Evolutionary conservation across 35 echinoderm and acorn worm species (phyloP).

Genomic region (Heliocidaris erythrogramma): DNA sequence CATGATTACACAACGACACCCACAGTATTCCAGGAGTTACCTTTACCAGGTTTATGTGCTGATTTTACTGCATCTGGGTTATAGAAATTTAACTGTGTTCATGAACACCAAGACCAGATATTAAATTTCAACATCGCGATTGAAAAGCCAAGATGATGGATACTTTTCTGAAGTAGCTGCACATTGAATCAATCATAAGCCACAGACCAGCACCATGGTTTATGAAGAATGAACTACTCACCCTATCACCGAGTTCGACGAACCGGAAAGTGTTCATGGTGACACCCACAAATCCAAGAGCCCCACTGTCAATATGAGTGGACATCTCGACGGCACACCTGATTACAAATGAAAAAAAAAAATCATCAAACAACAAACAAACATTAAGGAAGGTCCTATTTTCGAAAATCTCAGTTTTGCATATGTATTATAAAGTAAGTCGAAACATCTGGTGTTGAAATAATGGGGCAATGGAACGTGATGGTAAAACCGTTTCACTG

Average conservation of each 20-base stretch:
- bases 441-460: too few species aligned
- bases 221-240: neutral
- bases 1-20: too few species aligned
- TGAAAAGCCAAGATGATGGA: neutral
- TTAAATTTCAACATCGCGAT: neutral
- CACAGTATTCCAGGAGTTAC: too few species aligned
- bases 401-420: too few species aligned
- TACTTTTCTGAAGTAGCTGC: neutral
- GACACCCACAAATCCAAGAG: neutral
- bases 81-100: neutral
- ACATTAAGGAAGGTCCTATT: too few species aligned
- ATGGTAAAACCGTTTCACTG: too few species aligned
- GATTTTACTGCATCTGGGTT: neutral
- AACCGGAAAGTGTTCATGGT: slow-evolving; percentile 12
- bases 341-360: neutral
- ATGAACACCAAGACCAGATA: neutral
- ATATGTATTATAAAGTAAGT: too few species aligned
- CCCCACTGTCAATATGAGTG: neutral
- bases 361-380: too few species aligned
- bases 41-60: too few species aligned
- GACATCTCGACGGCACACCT: neutral
- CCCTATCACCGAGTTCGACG: slow-evolving; percentile 4
- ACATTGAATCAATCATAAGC: neutral
- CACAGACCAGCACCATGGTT: neutral
- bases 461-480: too few species aligned